Base-by-base conservation (phyloP, 2,888 invertebrate species). In the Cantharis rustica region DNA sequence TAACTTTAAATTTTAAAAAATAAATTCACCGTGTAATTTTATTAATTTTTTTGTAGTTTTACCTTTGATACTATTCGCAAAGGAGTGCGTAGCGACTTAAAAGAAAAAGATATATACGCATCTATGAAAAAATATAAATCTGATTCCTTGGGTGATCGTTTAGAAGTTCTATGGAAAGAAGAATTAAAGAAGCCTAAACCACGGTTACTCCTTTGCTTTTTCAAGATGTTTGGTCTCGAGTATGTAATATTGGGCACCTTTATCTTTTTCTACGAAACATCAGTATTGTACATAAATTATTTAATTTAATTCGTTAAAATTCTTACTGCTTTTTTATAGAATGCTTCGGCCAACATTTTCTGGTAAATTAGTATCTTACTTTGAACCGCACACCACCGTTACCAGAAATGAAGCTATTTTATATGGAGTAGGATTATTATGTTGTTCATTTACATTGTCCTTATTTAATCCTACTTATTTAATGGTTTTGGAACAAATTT, bases 291-390 rank as follows among this genome's bases (percentile, higher is more conserved):
- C 2, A 17, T 11, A 70, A 20, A 16, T 17, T 3, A 23, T 16
- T 9, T 26, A 11, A 64, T 16, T n/a, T 13, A 7, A 26, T 31
- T 17, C 0, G 11, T 61, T 0, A 70, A 61, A 61, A 10, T 15
- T 9, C 2, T 69, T n/a, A 16, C 9, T 47, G 63, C 16, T 13
- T 76, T 73, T 3, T 47, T 47, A 47, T 87, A 94, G 94, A 84
- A 88, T 93, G 79, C 87, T 91, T 4, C 92, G 92, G 84, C 93
- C 94, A 2, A 83, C 92, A 81, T 92, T 93, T 78, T 87, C 94
- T 3, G 93, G 93, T 75, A 90, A 91, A 3, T 85, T 94, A 13
- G 92, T 94, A 15, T 90, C 90, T 0, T 93, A 92, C 80, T 94
- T 94, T 85, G 90, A 90, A 0, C 91, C 91, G 16, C 84, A 89